Conservation (phyloP, 2,797 vertebrate genomes). For the Trachops cirrhosus region DNA sequence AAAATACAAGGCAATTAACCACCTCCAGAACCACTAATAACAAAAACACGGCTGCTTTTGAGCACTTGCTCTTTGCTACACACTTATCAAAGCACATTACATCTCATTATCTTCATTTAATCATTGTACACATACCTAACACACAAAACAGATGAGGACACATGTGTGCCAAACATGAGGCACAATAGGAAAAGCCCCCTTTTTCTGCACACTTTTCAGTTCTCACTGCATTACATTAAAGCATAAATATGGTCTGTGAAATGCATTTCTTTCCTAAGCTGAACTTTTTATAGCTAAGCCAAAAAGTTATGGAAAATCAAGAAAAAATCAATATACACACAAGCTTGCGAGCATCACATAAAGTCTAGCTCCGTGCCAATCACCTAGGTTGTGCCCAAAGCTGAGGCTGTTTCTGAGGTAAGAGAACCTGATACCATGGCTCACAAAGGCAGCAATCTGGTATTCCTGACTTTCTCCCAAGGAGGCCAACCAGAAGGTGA, state of each 20-base stretch:
- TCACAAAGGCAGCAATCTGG: background rate
- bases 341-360: background rate
- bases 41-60: background rate
- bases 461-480: background rate
- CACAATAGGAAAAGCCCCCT: background rate
- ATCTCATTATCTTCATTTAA: background rate
- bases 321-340: background rate
- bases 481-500: background rate
- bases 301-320: background rate
- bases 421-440: background rate
- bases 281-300: constrained; percentile 4
- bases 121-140: fast-evolving
- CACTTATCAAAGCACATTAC: background rate
- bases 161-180: background rate
- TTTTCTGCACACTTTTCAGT: background rate
- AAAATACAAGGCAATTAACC: background rate
- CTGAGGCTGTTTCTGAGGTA: background rate
- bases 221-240: background rate
- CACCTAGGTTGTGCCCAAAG: background rate
- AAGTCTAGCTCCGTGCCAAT: background rate
- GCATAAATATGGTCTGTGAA: background rate
- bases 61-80: background rate
- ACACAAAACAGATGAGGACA: background rate
- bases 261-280: background rate
- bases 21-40: background rate